Percentiles rank a stretch among this genome's conserved stretches.
Evolutionary conservation across 1,140 invertebrate genomes (phyloP).

Genomic region (Phymastichus coffea): DNA sequence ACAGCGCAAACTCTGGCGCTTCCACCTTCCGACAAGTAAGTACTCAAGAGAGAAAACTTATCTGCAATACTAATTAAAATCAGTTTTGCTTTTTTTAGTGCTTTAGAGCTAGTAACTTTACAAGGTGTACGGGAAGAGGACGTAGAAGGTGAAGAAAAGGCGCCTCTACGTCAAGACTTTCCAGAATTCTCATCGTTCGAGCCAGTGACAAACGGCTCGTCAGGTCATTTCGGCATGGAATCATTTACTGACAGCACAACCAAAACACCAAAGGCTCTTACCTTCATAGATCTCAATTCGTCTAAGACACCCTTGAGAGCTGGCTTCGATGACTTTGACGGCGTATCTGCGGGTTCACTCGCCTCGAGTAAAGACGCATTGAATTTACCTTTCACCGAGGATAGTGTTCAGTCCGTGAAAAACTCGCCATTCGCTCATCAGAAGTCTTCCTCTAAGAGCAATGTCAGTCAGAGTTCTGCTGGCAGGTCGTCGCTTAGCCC

Average conservation of each 20-base stretch:
- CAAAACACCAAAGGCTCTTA: conserved; percentile 27
- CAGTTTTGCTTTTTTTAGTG: neutral
- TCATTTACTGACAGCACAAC: conserved; percentile 30
- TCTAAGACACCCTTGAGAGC: conserved; percentile 49
- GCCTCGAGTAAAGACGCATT: conserved; percentile 49
- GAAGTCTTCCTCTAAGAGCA: conserved; percentile 39
- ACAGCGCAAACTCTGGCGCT: conserved; percentile 28
- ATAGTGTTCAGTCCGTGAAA: conserved; percentile 46
- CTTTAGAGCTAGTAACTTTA: neutral
- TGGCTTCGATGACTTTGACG: conserved; percentile 54
- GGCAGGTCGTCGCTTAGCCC: conserved; percentile 40
- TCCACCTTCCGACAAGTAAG: conserved; percentile 46
- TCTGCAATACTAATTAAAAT: neutral
- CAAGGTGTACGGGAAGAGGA: conserved; percentile 46
- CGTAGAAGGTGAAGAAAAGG: conserved; percentile 44
- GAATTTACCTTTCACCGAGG: conserved; percentile 51
- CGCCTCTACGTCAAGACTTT: conserved; percentile 48
- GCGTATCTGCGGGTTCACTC: conserved; percentile 44
- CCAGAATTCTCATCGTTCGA: conserved; percentile 49
- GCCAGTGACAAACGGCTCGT: conserved; percentile 30
- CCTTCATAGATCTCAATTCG: conserved; percentile 45
- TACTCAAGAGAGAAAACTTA: too few relatives aligned
- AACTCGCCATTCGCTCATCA: conserved; percentile 47
- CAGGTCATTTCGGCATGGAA: conserved; percentile 15
- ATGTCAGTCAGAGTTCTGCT: conserved; percentile 39